Percentiles rank a stretch among this genome's conserved stretches.
These are phyloP conservation scores for Marcusenius ussheri DNA, from an alignment of 2,113 vertebrate genomes.

Conservation along the genomic window DNA sequence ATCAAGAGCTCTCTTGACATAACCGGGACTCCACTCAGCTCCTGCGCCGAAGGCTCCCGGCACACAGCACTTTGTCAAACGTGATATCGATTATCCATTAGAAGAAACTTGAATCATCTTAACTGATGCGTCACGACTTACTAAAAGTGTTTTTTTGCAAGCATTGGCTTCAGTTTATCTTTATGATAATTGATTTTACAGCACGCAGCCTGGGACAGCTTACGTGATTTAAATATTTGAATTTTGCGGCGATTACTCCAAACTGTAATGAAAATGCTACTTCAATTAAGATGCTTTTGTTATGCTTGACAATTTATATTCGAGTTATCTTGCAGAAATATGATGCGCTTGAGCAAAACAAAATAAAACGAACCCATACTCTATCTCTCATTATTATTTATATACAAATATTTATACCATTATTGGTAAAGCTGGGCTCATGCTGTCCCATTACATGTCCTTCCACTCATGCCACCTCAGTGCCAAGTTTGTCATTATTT, in stretches of 20 bases:
- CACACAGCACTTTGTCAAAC: slow-evolving; percentile 11
- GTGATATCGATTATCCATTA: slow-evolving; percentile 32
- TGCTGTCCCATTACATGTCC: background rate
- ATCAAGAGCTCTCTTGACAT: slow-evolving; percentile 18
- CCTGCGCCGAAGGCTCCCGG: slow-evolving; percentile 16
- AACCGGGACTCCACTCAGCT: slow-evolving; percentile 29
- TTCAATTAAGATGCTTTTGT: background rate
- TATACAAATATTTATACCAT: background rate
- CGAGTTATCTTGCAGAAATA: background rate
- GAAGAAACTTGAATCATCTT: slow-evolving; percentile 22
- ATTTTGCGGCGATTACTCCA: background rate
- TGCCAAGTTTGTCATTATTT: background rate
- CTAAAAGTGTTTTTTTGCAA: background rate
- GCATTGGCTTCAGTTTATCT: background rate
- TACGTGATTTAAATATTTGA: background rate
- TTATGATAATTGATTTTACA: background rate
- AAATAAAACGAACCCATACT: background rate
- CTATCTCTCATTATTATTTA: background rate
- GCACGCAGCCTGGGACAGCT: background rate
- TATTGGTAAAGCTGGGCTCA: background rate
- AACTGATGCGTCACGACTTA: background rate
- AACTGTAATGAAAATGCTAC: background rate
- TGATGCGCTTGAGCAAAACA: background rate
- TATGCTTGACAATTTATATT: background rate
- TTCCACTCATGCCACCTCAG: background rate